A percentile compares a stretch with the other conserved stretches of the same genome.
phyloP scores from a whole-genome alignment of 2,113 vertebrate species.

The Podiceps cristatus region DNA sequence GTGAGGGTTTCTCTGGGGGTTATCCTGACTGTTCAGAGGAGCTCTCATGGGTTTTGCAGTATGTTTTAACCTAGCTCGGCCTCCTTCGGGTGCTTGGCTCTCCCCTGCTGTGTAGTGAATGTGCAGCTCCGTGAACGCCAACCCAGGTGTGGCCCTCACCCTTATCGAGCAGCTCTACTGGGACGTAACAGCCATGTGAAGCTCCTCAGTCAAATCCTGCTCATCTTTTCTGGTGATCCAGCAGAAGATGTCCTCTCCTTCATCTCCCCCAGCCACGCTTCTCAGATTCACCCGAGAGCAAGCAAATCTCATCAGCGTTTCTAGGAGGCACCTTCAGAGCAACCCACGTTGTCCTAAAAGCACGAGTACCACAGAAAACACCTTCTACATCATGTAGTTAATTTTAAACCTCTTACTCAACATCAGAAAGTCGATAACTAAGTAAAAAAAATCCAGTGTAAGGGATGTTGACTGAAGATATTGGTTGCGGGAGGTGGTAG shows the following conservation, averaged over 20 bases:
- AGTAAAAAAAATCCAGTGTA: neutral
- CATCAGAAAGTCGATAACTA: neutral
- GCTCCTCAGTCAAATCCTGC: neutral
- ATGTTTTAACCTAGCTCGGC: neutral
- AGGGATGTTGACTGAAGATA: neutral
- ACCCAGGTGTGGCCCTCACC: accelerated
- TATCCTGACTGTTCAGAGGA: neutral
- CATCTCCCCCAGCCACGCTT: neutral
- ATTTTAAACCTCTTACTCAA: neutral
- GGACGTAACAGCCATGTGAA: neutral
- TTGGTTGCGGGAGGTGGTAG: too few relatives aligned
- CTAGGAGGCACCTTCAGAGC: neutral
- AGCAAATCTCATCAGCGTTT: neutral
- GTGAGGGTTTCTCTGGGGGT: neutral
- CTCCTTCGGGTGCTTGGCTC: neutral
- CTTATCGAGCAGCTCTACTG: neutral
- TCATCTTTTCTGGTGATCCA: neutral
- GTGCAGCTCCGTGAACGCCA: neutral
- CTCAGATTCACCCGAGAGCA: accelerated
- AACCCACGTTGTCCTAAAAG: neutral
- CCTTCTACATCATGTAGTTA: neutral
- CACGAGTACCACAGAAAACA: neutral
- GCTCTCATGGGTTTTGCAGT: neutral
- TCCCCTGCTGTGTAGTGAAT: neutral
- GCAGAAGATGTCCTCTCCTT: neutral